A percentile compares a stretch with the other conserved stretches of the same genome.
These are phyloP conservation scores for Sarcophaga variegata DNA, from an alignment of 2,888 invertebrate species.

Conservation along the genomic window DNA sequence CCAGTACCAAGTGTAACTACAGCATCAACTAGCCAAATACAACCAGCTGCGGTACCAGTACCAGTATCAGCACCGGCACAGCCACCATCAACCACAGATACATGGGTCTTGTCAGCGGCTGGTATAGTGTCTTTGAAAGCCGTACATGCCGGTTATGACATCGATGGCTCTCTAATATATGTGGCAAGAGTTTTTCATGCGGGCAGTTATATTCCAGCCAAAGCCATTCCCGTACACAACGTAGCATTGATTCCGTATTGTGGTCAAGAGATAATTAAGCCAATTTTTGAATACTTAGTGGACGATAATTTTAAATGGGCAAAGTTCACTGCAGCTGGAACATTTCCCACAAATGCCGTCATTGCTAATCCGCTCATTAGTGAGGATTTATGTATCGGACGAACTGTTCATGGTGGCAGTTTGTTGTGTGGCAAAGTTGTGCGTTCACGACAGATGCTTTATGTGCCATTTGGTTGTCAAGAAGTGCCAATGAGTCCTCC, in stretches of 20 bases:
- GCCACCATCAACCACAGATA: conserved; percentile 66
- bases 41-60: too few species aligned
- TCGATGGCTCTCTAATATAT: conserved; percentile 77
- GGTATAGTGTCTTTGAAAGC: conserved; percentile 79
- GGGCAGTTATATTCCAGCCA: conserved; percentile 84
- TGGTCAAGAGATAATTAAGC: conserved; percentile 83
- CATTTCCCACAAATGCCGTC: conserved; percentile 83
- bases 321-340: conserved; percentile 75
- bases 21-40: neutral
- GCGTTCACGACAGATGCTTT: conserved; percentile 83
- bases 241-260: conserved; percentile 83
- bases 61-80: neutral
- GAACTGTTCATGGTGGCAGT: conserved; percentile 83
- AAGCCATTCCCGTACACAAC: conserved; percentile 84
- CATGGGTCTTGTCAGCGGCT: conserved; percentile 75
- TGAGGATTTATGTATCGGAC: conserved; percentile 83
- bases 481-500: conserved; percentile 74
- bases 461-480: conserved; percentile 80
- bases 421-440: conserved; percentile 84
- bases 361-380: conserved; percentile 82
- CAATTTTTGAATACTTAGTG: conserved; percentile 83
- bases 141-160: conserved; percentile 79
- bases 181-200: conserved; percentile 82
- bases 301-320: conserved; percentile 84
- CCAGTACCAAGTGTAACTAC: conserved; percentile 43